Conservation (phyloP, 2,797 vertebrate genomes). For the Sebastolobus altivelis region DNA sequence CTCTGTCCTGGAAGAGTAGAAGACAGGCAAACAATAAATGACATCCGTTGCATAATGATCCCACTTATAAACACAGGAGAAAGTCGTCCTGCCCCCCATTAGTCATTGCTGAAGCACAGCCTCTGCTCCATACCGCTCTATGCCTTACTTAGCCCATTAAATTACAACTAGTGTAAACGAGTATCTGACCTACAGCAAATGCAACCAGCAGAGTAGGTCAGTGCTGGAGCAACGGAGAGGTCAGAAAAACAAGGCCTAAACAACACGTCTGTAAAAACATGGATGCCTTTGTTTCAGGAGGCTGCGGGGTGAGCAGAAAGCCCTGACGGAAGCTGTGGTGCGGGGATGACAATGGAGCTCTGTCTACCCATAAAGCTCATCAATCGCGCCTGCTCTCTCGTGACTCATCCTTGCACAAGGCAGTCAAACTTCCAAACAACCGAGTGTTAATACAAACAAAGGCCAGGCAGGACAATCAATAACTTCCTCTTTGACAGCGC, state of each 20-base stretch:
- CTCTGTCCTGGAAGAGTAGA: constrained; percentile 56
- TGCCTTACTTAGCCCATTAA: constrained; percentile 26
- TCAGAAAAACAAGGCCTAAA: constrained; percentile 67
- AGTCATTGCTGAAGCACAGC: constrained; percentile 42
- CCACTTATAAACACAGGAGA: constrained; percentile 35
- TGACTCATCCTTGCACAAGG: constrained; percentile 77
- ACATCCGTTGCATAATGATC: constrained; percentile 53
- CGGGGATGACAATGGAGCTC: constrained; percentile 74
- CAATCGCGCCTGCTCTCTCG: constrained; percentile 74
- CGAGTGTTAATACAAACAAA: constrained; percentile 67
- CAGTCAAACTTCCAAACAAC: constrained; percentile 74
- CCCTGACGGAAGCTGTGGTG: constrained; percentile 74
- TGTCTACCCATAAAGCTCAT: constrained; percentile 78
- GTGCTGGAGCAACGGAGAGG: constrained; percentile 40
- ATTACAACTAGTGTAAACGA: constrained; percentile 27
- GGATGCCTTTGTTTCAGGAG: constrained; percentile 74
- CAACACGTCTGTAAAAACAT: constrained; percentile 72
- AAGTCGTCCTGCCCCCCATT: constrained; percentile 26
- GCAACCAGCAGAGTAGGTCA: constrained; percentile 41
- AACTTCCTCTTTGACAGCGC: constrained; percentile 68
- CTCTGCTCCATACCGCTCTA: constrained; percentile 6
- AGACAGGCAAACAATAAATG: constrained; percentile 45
- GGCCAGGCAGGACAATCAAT: constrained; percentile 62
- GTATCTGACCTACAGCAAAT: constrained; percentile 34
- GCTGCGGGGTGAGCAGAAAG: constrained; percentile 73